Conservation (phyloP, 2,888 invertebrate genomes). For the Cosmia trapezina region DNA sequence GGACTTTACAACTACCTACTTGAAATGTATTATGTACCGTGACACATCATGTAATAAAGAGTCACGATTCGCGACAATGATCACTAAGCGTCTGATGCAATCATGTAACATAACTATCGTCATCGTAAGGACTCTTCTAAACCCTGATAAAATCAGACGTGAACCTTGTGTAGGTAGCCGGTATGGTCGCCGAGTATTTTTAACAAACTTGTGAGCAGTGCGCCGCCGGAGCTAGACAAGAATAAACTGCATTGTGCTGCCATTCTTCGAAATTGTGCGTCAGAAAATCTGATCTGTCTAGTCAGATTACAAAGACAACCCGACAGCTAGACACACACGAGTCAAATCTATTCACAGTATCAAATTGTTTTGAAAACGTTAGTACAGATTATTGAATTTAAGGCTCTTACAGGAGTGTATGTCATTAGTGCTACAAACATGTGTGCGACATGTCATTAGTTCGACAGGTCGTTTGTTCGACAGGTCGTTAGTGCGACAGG, state of each 20-base stretch:
- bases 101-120: background rate
- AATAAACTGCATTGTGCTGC: constrained; percentile 16
- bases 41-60: constrained; percentile 10
- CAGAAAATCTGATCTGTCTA: background rate
- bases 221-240: background rate
- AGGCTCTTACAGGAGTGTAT: no score
- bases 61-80: background rate
- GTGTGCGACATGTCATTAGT: no score
- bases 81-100: constrained; percentile 27
- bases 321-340: background rate
- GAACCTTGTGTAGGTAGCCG: no score
- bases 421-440: no score
- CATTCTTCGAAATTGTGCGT: background rate
- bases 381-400: background rate
- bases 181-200: background rate
- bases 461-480: no score
- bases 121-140: background rate
- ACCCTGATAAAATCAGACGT: background rate
- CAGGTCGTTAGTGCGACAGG: no score
- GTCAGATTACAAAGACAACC: constrained; percentile 2
- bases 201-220: background rate
- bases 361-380: background rate
- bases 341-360: background rate
- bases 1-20: background rate
- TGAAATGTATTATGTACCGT: background rate